Conservation (phyloP, 1,140 invertebrate species). For the Wasmannia auropunctata region DNA sequence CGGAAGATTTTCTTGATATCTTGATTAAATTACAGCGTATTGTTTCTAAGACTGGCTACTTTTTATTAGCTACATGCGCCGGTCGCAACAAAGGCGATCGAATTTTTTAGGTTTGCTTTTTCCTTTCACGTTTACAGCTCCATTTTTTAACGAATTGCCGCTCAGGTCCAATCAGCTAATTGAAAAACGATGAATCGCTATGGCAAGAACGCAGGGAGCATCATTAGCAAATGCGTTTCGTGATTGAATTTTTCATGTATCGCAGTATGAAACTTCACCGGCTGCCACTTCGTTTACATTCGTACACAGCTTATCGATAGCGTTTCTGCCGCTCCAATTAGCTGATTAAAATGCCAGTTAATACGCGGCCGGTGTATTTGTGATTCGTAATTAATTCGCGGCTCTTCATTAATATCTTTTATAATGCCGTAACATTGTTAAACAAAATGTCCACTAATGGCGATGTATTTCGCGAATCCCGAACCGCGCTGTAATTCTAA, state of each 20-base stretch:
- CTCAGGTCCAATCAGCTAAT: constrained; percentile 66
- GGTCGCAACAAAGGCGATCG: not conserved
- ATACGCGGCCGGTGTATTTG: constrained; percentile 42
- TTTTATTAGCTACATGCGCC: not conserved
- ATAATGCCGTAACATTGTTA: constrained; percentile 8
- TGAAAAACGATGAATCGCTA: constrained; percentile 66
- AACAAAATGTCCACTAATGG: constrained; percentile 19
- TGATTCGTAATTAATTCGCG: constrained; percentile 40
- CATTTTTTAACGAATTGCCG: constrained; percentile 40
- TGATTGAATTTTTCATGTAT: constrained; percentile 73
- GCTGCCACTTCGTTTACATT: constrained; percentile 55
- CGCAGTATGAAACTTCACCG: constrained; percentile 49
- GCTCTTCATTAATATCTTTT: constrained; percentile 37
- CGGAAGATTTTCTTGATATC: not conserved
- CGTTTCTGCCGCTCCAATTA: constrained; percentile 62
- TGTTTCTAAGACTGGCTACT: not conserved
- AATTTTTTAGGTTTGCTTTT: not conserved
- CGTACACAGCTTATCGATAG: constrained; percentile 35
- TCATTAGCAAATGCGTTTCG: constrained; percentile 74
- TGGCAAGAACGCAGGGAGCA: constrained; percentile 31
- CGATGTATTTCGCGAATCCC: not conserved
- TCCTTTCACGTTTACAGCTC: not conserved
- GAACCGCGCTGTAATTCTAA: not conserved
- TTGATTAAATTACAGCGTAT: not conserved
- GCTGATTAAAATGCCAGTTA: constrained; percentile 67